phyloP scores from a whole-genome alignment of 2,113 vertebrate genomes.

The Leptodactylus fuscus region DNA sequence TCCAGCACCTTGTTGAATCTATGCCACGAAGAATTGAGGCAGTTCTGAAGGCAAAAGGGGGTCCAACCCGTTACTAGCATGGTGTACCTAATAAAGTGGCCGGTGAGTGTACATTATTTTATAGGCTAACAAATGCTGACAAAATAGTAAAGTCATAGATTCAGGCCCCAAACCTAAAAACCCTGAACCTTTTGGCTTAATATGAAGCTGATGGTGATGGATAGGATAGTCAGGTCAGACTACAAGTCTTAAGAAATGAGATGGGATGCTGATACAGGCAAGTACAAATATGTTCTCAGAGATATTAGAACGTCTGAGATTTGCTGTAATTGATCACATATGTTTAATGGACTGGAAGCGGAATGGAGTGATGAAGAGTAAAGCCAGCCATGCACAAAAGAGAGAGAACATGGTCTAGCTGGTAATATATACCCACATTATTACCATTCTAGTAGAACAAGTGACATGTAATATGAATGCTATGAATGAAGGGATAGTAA shows the following conservation, averaged over 20 bases:
- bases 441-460: background rate
- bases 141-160: background rate
- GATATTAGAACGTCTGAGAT: too few species aligned
- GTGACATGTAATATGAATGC: background rate
- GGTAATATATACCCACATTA: background rate
- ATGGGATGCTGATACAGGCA: conserved; percentile 5
- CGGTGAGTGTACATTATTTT: too few species aligned
- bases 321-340: conserved; percentile 1
- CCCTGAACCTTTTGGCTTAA: background rate
- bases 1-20: too few species aligned
- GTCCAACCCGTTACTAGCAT: too few species aligned
- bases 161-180: background rate
- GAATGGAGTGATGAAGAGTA: background rate
- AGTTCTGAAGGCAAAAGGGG: too few species aligned
- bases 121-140: too few species aligned
- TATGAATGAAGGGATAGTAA: background rate
- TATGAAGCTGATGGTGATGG: background rate
- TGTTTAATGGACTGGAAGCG: background rate
- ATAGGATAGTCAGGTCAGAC: background rate
- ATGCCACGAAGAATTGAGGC: too few species aligned
- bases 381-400: background rate
- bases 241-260: background rate
- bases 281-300: conserved; percentile 11
- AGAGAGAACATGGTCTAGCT: background rate
- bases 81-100: too few species aligned